phyloP scores from a whole-genome alignment of 2,888 invertebrate species.

The Chelonus formosanus region DNA sequence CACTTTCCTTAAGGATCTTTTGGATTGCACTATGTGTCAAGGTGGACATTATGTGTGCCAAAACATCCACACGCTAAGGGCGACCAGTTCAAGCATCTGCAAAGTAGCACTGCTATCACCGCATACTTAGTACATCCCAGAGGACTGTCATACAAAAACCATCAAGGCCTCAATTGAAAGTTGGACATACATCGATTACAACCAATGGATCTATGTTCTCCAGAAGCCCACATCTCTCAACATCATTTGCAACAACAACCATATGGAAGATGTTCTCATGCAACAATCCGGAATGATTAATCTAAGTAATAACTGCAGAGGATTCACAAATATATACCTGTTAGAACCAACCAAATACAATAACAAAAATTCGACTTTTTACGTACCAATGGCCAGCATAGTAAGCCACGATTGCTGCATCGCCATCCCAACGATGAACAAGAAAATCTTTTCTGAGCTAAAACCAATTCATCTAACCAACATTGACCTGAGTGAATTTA shows the following conservation, averaged over 20 bases:
- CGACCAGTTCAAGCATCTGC: conserved; percentile 9
- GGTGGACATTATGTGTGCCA: conserved; percentile 13
- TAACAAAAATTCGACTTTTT: conserved; percentile 23
- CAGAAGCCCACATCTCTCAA: conserved; percentile 25
- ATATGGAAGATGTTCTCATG: conserved; percentile 37
- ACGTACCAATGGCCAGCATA: conserved; percentile 31
- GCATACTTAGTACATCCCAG: conserved; percentile 12
- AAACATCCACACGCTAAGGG: conserved; percentile 14
- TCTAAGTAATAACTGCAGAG: conserved; percentile 29
- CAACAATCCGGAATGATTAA: conserved; percentile 28
- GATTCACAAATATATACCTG: conserved; percentile 33
- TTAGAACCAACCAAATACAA: conserved; percentile 31
- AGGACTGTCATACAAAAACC: conserved; percentile 13
- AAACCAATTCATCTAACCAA: no score
- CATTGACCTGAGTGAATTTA: no score
- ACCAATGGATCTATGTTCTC: conserved; percentile 39
- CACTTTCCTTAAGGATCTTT: conserved; percentile 17
- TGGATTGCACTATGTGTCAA: conserved; percentile 21
- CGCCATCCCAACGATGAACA: conserved; percentile 7
- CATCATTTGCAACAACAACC: conserved; percentile 19
- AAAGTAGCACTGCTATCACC: conserved; percentile 14
- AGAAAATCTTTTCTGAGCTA: no score
- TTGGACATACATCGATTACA: conserved; percentile 26
- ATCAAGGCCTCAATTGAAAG: conserved; percentile 24
- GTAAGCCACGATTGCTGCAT: conserved; percentile 36